phyloP scores from a whole-genome alignment of 2,113 vertebrate genomes.

The Mastomys coucha region DNA sequence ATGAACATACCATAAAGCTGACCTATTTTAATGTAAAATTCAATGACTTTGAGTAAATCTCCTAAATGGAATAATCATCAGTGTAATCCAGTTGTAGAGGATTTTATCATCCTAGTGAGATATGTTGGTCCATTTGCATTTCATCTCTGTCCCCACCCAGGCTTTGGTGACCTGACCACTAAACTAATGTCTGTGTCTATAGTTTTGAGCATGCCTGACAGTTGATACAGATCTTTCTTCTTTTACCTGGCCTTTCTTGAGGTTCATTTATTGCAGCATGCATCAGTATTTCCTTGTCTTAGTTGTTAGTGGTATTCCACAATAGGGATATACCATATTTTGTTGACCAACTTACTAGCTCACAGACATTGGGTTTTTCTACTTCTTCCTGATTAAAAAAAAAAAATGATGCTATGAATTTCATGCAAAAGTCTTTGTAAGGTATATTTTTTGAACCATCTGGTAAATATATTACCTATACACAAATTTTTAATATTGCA shows the following conservation, averaged over 20 bases:
- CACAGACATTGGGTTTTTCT: neutral
- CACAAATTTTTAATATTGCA: neutral
- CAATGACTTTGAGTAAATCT: neutral
- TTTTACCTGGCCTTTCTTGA: neutral
- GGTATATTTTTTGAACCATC: neutral
- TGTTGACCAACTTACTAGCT: neutral
- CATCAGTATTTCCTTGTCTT: neutral
- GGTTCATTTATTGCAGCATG: neutral
- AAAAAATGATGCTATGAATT: neutral
- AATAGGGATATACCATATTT: neutral
- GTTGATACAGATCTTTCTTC: neutral
- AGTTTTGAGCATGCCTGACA: neutral
- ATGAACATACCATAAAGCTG: neutral
- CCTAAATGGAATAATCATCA: neutral
- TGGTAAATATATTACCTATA: neutral
- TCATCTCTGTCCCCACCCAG: neutral
- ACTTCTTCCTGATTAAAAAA: neutral
- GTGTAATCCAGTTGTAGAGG: neutral
- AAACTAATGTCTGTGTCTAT: neutral
- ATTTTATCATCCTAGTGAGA: neutral
- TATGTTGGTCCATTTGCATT: neutral
- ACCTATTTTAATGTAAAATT: neutral
- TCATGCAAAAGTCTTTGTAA: neutral
- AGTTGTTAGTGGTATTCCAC: neutral
- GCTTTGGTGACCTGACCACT: neutral